phyloP scores from a whole-genome alignment of 2,113 vertebrate species.

The Struthidea cinerea region DNA sequence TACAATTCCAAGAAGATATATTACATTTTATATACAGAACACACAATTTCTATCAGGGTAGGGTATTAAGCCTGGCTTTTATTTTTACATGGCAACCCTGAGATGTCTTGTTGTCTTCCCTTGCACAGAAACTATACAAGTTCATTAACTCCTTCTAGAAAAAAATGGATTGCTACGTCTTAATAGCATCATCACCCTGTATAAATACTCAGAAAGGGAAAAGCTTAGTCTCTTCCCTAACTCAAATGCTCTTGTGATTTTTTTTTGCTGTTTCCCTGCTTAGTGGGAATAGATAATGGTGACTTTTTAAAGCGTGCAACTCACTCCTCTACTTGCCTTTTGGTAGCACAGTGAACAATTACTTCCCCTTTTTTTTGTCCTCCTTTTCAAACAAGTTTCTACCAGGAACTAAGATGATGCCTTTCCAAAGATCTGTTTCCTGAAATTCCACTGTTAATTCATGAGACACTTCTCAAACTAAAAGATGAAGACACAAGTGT shows the following conservation, averaged over 20 bases:
- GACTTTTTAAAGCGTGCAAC: conserved; percentile 3
- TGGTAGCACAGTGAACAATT: background rate
- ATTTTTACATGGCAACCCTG: conserved; percentile 66
- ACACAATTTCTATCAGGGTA: conserved; percentile 60
- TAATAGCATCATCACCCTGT: conserved; percentile 52
- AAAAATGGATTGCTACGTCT: conserved; percentile 56
- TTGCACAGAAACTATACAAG: conserved; percentile 52
- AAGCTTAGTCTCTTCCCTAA: conserved; percentile 6
- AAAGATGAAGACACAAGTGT: background rate
- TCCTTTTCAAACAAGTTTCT: conserved; percentile 14
- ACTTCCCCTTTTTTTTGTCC: background rate
- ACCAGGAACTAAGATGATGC: conserved; percentile 32
- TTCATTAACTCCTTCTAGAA: conserved; percentile 59
- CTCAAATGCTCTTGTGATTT: background rate
- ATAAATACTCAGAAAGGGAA: conserved; percentile 52
- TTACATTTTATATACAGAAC: conserved; percentile 75
- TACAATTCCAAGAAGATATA: conserved; percentile 67
- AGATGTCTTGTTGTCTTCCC: conserved; percentile 53
- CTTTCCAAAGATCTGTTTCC: conserved; percentile 11
- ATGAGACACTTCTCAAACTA: background rate
- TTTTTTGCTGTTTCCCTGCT: background rate
- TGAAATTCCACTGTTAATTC: conserved; percentile 19
- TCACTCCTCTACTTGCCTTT: conserved; percentile 16
- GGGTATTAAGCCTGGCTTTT: conserved; percentile 55
- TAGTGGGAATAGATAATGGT: background rate